A percentile compares a stretch with the other conserved stretches of the same genome.
Evolutionary conservation across 1,140 invertebrate genomes (phyloP).

Genomic region (Mercenaria mercenaria): DNA sequence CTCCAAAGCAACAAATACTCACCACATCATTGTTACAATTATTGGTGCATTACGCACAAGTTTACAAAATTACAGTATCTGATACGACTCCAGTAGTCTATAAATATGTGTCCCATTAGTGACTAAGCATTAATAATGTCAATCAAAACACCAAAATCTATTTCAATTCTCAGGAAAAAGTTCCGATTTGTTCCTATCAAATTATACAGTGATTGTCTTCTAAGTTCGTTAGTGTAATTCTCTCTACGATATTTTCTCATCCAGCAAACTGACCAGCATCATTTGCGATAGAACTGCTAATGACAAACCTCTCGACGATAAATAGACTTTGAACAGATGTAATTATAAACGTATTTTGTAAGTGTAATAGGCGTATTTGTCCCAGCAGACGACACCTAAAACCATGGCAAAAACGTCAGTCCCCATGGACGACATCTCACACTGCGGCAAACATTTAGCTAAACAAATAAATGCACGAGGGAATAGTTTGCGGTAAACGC

Average conservation of each 20-base stretch:
- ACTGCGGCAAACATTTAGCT: not conserved
- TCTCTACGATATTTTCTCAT: not conserved
- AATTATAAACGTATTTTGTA: not conserved
- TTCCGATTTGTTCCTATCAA: not conserved
- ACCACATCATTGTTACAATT: too few species aligned
- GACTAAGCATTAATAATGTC: too few species aligned
- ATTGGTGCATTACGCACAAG: too few species aligned
- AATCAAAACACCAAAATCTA: not conserved
- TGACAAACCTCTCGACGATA: not conserved
- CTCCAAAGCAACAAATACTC: too few species aligned
- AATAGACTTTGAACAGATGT: slow-evolving; percentile 7
- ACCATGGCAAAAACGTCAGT: not conserved
- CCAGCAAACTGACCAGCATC: not conserved
- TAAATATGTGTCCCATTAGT: too few species aligned
- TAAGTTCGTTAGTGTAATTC: not conserved
- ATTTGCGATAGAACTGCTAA: not conserved
- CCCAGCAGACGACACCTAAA: too few species aligned
- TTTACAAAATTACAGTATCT: too few species aligned
- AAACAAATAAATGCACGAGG: not conserved
- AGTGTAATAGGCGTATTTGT: too few species aligned
- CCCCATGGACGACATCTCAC: not conserved
- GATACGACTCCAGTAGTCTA: too few species aligned
- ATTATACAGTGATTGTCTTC: not conserved
- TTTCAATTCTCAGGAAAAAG: not conserved
- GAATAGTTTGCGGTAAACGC: not conserved